These are phyloP conservation scores for Peromyscus melanophrys DNA, from an alignment of 2,797 vertebrate genomes.

Conservation along the genomic window DNA sequence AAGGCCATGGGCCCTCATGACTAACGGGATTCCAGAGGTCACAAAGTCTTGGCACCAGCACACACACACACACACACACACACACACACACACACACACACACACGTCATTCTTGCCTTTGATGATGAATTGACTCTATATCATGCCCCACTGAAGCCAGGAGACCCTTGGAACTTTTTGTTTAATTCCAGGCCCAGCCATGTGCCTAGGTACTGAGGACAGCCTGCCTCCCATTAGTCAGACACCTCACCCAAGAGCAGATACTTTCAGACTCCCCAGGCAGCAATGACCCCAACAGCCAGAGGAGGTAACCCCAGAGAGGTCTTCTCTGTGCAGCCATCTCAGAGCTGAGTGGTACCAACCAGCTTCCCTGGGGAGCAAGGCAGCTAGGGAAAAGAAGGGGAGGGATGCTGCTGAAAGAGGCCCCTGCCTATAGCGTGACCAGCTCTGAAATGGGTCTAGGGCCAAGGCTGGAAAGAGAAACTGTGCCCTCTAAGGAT, in stretches of 20 bases:
- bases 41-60: neutral
- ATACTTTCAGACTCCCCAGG: neutral
- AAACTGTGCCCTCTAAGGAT: neutral
- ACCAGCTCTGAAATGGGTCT: too few species aligned
- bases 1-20: neutral
- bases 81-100: neutral
- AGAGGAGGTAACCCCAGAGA: neutral
- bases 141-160: neutral
- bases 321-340: fast-evolving
- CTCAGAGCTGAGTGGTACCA: neutral
- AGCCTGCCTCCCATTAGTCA: neutral
- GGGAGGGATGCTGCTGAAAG: neutral
- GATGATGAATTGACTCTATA: neutral
- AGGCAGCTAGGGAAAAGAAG: neutral
- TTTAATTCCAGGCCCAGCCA: neutral
- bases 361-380: neutral
- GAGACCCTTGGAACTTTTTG: neutral
- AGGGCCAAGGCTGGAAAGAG: neutral
- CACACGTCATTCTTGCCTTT: neutral
- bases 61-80: neutral
- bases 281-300: neutral
- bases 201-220: neutral
- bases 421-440: neutral
- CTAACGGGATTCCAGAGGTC: neutral
- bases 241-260: neutral